Base-by-base conservation (phyloP, 37 sponge, comb jelly and placozoan genomes). In the Cliona cf. orientalis region DNA sequence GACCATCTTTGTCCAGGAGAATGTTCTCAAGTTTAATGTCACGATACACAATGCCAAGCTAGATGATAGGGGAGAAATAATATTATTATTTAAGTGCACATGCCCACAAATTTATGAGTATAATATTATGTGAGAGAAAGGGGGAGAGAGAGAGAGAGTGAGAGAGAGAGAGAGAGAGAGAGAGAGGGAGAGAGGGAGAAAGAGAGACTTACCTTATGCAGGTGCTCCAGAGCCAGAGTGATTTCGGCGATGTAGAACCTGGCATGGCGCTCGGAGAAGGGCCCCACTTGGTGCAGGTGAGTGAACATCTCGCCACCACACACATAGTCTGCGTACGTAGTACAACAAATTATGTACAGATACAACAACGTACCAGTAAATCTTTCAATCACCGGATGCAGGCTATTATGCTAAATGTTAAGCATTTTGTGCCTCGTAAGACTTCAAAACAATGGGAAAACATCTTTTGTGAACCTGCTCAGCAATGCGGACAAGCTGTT, bases 11-110 rank as follows among this genome's bases (percentile, higher is more conserved):
- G 64, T 93, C 96, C 45, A 98, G 84, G 19, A 98, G 84, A 26
- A 98, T 90, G 80, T 98, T 98, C 84, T 98, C 98, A 44, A 98
- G 79, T 55, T 98, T 98, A 55, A 98, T 84, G 81, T 98, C 98
- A 34, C 98, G 83, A 55, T 98, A 98, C 2, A 98, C 80, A 32
- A 98, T 98, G 41, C 94, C 96, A 55, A 93, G 76, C 97, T 97
- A 82, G 3, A 46, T 17, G 7, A 3, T 65, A 2, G 31, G 21
- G 32, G 45, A 38, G 33, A n/a, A 49, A 11, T 17, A 49, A 17
- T 11, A 49, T 49, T 19, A 49, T 49, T 49, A 49, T 49, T n/a
- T n/a, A n/a, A n/a, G n/a, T n/a, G n/a, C n/a, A n/a, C n/a, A n/a
- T n/a, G n/a, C n/a, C n/a, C n/a, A n/a, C n/a, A n/a, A n/a, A n/a